Conservation (phyloP, 2,888 invertebrate species). For the Thymelicus acteon region DNA sequence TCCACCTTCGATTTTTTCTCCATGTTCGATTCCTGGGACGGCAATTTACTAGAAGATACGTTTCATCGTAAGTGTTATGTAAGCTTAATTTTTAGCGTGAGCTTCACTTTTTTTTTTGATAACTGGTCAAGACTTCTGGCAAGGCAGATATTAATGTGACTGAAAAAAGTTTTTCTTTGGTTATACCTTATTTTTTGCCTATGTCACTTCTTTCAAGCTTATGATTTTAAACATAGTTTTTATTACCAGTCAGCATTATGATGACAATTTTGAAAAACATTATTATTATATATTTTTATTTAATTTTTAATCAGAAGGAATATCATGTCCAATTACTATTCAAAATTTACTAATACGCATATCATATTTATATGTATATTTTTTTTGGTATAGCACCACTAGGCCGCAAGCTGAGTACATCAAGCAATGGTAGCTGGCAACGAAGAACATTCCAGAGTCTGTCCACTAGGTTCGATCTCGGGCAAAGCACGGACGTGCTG, state of each 20-base stretch:
- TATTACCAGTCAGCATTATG: no score
- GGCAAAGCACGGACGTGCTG: constrained; percentile 59
- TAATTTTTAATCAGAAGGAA: no score
- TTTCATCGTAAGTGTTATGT: constrained; percentile 46
- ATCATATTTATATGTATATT: no score
- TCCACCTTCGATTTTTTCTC: constrained; percentile 75
- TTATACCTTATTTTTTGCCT: no score
- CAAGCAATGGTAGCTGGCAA: constrained; percentile 84
- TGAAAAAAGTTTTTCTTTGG: no score
- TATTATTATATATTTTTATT: no score
- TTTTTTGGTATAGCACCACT: constrained; percentile 58
- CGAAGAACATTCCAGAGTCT: constrained; percentile 85
- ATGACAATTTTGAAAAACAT: no score
- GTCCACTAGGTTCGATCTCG: constrained; percentile 73
- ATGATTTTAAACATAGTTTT: no score
- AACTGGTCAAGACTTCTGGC: no score
- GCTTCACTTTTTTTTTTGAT: not conserved
- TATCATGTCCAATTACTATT: no score
- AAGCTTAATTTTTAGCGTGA: not conserved
- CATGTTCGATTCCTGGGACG: constrained; percentile 72
- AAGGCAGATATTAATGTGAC: not conserved
- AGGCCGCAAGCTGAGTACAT: constrained; percentile 73
- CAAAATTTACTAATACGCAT: no score
- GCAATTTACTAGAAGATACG: constrained; percentile 57
- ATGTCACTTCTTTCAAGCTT: no score